Evolutionary conservation across 2,888 invertebrate species (phyloP).

Genomic region (Hemicrepidius hirtus): DNA sequence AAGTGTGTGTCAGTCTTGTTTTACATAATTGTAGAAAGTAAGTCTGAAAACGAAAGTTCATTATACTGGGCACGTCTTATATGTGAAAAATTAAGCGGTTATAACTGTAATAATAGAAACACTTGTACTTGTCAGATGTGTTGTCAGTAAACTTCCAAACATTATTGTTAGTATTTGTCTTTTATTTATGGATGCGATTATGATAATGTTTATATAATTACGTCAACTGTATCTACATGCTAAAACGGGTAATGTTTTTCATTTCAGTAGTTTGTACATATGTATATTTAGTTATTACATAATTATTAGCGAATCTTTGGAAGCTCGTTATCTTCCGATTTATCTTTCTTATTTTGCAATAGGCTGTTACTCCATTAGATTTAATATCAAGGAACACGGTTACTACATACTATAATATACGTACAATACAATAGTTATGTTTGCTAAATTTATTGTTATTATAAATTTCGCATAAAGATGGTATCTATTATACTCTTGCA

Average conservation of each 20-base stretch:
- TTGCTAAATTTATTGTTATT: too few relatives aligned
- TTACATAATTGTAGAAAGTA: conserved; percentile 10
- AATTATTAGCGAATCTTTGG: not conserved
- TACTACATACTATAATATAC: too few relatives aligned
- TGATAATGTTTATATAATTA: conserved; percentile 15
- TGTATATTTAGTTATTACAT: conserved; percentile 4
- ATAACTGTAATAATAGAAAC: not conserved
- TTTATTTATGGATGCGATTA: conserved; percentile 24
- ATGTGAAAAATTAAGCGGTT: not conserved
- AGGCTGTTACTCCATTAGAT: not conserved
- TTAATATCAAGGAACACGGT: not conserved
- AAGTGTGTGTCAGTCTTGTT: not conserved
- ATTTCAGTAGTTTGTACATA: not conserved
- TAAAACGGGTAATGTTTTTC: conserved; percentile 2
- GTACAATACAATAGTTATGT: too few relatives aligned
- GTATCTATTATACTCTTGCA: too few relatives aligned
- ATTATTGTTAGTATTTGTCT: conserved; percentile 18
- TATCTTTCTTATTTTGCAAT: conserved; percentile 1
- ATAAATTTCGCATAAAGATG: too few relatives aligned
- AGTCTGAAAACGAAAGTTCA: conserved; percentile 11
- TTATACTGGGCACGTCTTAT: not conserved
- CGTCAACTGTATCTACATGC: not conserved
- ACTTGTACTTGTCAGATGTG: conserved; percentile 9
- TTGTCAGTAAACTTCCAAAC: conserved; percentile 25
- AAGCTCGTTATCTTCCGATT: not conserved